Base-by-base conservation (phyloP, 2,888 invertebrate species). In the Piscicola geometra region DNA sequence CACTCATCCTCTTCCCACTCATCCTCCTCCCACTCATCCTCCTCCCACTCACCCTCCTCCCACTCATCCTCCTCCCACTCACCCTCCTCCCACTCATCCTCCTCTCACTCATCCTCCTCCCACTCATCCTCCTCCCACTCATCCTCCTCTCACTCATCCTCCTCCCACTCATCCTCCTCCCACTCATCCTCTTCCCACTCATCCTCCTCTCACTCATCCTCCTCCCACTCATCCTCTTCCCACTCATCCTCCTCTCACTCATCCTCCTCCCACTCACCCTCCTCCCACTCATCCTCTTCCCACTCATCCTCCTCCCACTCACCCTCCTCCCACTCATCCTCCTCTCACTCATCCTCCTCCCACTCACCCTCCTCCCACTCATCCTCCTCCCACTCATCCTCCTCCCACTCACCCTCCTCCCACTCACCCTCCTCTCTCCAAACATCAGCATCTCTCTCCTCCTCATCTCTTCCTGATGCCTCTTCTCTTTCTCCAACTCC, bases 401-500 rank as follows among this genome's bases (percentile, higher is more conserved):
- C 67, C 32, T 3, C 67, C 18, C 33, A 5, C 32, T 32, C 32
- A 21, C 21, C 67, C 32, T 3, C 32, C 21, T 2, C 32, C 18
- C 32, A 9, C 32, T 3, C 15, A 69, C 33, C 1, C 9, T 41
- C 70, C 21, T 36, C 47, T 33, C 36, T 18, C 25, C 41, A 21
- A 25, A 18, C n/a, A 12, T 5, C 18, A 1, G 70, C 33, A 25
- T 36, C 41, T 32, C 36, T 36, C 28, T 36, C 70, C n/a, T 28
- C 33, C 47, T 35, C 70, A 0, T 25, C 70, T 33, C 33, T 25
- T 12, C 36, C 28, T 21, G 70, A 36, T 41, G 41, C 41, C 5
- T 9, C 9, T 15, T 3, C 71, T 79, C 76, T 69, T 69, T 52
- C 64, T 78, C 77, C 71, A 76, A 30, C 70, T 78, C 74, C 2